A percentile compares a stretch with the other conserved stretches of the same genome.
phyloP scores from a whole-genome alignment of 2,888 invertebrate genomes.

The Seira musarum region DNA sequence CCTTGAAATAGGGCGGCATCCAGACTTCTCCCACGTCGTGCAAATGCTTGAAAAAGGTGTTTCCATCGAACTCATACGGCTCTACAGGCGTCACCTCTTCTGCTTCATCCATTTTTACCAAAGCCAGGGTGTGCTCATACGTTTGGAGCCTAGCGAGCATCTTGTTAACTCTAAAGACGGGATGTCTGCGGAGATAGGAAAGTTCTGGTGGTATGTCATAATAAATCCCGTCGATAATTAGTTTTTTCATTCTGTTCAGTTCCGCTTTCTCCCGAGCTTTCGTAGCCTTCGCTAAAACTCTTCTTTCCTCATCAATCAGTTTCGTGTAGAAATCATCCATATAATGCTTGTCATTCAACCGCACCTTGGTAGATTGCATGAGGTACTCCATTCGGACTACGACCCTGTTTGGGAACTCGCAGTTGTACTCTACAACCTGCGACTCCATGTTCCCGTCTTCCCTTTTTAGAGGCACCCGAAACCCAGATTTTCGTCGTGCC shows the following conservation, averaged over 20 bases:
- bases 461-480: slow-evolving; percentile 46
- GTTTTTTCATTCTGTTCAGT: slow-evolving; percentile 52
- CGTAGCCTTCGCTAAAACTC: slow-evolving; percentile 7
- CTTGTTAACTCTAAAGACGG: slow-evolving; percentile 59
- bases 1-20: slow-evolving; percentile 44
- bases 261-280: slow-evolving; percentile 44
- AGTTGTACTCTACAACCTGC: slow-evolving; percentile 50
- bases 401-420: slow-evolving; percentile 55
- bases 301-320: slow-evolving; percentile 53
- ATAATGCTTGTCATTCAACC: slow-evolving; percentile 53
- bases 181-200: slow-evolving; percentile 41
- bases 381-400: slow-evolving; percentile 57
- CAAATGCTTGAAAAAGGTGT: slow-evolving; percentile 55
- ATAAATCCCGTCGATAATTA: slow-evolving; percentile 54
- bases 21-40: slow-evolving; percentile 49
- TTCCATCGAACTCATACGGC: slow-evolving; percentile 60
- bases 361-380: slow-evolving; percentile 57
- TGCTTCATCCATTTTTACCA: background rate
- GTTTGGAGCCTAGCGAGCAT: slow-evolving; percentile 45
- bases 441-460: slow-evolving; percentile 53
- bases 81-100: slow-evolving; percentile 54
- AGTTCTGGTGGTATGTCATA: slow-evolving; percentile 54
- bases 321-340: slow-evolving; percentile 49
- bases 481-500: slow-evolving; percentile 21
- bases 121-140: slow-evolving; percentile 16